Evolutionary conservation across 2,113 vertebrate species (phyloP).

Genomic region (Aspidoscelis tigris): DNA sequence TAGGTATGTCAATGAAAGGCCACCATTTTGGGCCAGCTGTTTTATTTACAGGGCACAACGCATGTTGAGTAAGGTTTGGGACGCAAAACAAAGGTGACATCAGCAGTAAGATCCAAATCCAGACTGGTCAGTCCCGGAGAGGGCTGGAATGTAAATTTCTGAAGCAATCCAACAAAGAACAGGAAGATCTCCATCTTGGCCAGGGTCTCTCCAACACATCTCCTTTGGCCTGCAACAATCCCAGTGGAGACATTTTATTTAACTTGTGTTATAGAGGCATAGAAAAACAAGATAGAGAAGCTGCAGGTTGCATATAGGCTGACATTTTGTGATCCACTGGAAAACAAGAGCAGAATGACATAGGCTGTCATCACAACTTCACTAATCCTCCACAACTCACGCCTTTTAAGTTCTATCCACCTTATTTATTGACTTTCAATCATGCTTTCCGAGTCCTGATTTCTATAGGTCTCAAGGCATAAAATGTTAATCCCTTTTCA

Average conservation of each 20-base stretch:
- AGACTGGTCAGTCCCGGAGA: conserved; percentile 41
- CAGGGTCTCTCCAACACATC: conserved; percentile 69
- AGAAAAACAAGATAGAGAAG: not conserved
- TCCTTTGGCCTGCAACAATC: conserved; percentile 64
- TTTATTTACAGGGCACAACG: conserved; percentile 33
- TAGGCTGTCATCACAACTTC: too few relatives aligned
- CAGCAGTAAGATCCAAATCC: conserved; percentile 55
- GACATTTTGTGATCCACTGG: too few relatives aligned
- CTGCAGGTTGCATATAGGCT: too few relatives aligned
- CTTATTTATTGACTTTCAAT: too few relatives aligned
- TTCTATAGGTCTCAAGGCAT: too few relatives aligned
- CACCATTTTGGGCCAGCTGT: not conserved
- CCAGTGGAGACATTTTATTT: not conserved
- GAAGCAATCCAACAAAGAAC: conserved; percentile 73
- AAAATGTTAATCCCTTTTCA: too few relatives aligned
- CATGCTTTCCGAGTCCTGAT: too few relatives aligned
- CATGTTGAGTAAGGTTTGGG: conserved; percentile 60
- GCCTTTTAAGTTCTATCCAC: too few relatives aligned
- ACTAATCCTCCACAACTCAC: too few relatives aligned
- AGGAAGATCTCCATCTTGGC: conserved; percentile 76
- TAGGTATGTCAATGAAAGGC: not conserved
- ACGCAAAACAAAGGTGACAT: conserved; percentile 61
- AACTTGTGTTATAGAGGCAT: not conserved
- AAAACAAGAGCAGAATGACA: too few relatives aligned
- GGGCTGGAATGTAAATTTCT: conserved; percentile 69